A percentile compares a stretch with the other conserved stretches of the same genome.
phyloP scores from a whole-genome alignment of 1,140 invertebrate species.

The Ganaspis sp. region DNA sequence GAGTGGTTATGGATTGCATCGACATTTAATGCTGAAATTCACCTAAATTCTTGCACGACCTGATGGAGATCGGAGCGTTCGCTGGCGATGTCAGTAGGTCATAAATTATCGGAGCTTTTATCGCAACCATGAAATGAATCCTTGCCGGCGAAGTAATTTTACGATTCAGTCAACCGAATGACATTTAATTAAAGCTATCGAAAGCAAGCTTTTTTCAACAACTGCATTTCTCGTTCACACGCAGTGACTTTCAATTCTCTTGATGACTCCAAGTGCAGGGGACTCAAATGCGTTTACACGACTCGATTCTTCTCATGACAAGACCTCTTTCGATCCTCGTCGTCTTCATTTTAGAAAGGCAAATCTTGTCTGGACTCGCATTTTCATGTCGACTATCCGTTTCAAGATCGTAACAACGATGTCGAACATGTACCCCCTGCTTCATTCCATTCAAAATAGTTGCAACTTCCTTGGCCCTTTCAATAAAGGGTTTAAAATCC shows the following conservation, averaged over 20 bases:
- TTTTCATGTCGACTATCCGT: slow-evolving; percentile 17
- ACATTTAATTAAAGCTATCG: slow-evolving; percentile 18
- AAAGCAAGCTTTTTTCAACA: not conserved
- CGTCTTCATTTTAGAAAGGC: slow-evolving; percentile 27
- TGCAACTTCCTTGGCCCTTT: too few relatives aligned
- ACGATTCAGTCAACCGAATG: slow-evolving; percentile 23
- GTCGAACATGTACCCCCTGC: slow-evolving; percentile 10
- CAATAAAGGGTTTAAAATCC: too few relatives aligned
- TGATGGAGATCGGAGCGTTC: not conserved
- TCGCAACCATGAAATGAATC: not conserved
- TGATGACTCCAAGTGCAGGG: not conserved
- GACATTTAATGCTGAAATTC: not conserved
- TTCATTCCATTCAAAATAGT: not conserved
- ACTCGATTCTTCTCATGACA: not conserved
- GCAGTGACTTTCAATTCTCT: slow-evolving; percentile 7
- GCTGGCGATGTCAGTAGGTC: not conserved
- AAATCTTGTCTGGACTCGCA: slow-evolving; percentile 19
- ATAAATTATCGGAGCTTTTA: slow-evolving; percentile 17
- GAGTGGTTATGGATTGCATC: not conserved
- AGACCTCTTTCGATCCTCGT: slow-evolving; percentile 1
- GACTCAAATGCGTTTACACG: slow-evolving; percentile 17
- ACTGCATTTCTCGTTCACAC: not conserved
- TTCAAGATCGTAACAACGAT: slow-evolving; percentile 23
- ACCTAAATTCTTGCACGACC: not conserved
- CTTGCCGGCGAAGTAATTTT: not conserved